A percentile compares a stretch with the other conserved stretches of the same genome.
Conservation (phyloP, 2,888 invertebrate species). For the Athripsodes cinereus region DNA sequence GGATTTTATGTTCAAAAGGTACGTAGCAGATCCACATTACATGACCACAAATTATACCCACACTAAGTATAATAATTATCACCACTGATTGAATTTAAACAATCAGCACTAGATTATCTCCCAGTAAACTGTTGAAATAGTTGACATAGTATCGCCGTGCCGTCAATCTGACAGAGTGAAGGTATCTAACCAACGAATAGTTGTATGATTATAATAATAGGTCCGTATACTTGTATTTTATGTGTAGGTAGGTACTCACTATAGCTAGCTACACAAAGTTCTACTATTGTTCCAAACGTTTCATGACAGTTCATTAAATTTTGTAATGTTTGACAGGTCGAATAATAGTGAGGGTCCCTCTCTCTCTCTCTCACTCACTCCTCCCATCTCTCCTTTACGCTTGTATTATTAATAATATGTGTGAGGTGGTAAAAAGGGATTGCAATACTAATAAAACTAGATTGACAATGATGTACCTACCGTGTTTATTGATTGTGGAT, state of each 20-base stretch:
- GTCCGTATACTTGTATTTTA: background rate
- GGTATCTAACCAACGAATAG: too few relatives aligned
- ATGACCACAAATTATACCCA: too few relatives aligned
- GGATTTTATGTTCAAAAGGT: too few relatives aligned
- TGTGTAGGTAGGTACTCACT: background rate
- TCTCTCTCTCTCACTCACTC: background rate
- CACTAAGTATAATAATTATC: too few relatives aligned
- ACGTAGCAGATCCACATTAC: too few relatives aligned
- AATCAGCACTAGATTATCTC: too few relatives aligned
- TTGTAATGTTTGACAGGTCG: conserved; percentile 1
- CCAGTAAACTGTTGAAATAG: too few relatives aligned
- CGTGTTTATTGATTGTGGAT: too few relatives aligned
- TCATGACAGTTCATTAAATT: conserved; percentile 2
- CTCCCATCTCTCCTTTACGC: background rate
- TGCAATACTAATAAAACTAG: background rate
- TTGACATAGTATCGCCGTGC: too few relatives aligned
- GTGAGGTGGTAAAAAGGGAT: background rate
- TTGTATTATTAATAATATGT: background rate
- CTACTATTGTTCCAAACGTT: background rate
- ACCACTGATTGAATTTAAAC: too few relatives aligned
- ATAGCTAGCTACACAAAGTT: background rate
- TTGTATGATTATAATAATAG: background rate
- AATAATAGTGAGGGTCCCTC: background rate
- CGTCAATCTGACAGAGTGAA: too few relatives aligned
- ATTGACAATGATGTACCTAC: background rate